phyloP scores from a whole-genome alignment of 2,888 invertebrate species.

The Nasonia oneida region DNA sequence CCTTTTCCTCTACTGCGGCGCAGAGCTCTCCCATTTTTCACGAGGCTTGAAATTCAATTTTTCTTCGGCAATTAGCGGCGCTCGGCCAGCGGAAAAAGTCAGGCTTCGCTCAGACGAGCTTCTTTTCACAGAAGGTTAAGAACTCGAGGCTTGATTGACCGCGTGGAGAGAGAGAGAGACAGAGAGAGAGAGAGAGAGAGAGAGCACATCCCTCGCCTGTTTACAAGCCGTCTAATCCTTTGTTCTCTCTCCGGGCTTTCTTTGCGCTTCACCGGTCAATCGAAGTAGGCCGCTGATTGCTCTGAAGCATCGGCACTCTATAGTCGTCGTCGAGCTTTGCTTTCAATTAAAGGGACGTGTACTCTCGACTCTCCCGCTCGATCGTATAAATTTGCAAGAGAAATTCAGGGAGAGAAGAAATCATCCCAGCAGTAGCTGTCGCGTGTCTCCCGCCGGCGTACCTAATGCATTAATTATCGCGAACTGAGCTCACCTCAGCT shows the following conservation, averaged over 20 bases:
- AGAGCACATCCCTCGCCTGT: background rate
- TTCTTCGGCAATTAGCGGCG: slow-evolving; percentile 49
- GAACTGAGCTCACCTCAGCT: background rate
- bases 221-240: slow-evolving; percentile 5
- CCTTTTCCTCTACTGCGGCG: background rate
- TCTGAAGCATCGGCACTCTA: background rate
- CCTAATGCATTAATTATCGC: slow-evolving; percentile 10
- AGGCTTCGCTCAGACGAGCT: slow-evolving; percentile 38
- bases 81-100: slow-evolving; percentile 32
- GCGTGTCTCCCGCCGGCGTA: background rate
- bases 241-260: background rate
- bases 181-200: background rate
- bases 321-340: background rate
- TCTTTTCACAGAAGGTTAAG: background rate
- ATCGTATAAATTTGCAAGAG: background rate
- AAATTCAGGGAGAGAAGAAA: no score
- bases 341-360: background rate
- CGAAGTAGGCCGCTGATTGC: background rate
- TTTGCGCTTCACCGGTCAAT: background rate
- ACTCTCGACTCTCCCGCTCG: background rate
- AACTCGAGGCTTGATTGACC: background rate
- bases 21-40: background rate
- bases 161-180: background rate
- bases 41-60: slow-evolving; percentile 52
- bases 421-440: no score